Evolutionary conservation across 2,113 vertebrate species (phyloP), one percentile per base, ranked within the genome.

Genomic region (Gallinago media): DNA sequence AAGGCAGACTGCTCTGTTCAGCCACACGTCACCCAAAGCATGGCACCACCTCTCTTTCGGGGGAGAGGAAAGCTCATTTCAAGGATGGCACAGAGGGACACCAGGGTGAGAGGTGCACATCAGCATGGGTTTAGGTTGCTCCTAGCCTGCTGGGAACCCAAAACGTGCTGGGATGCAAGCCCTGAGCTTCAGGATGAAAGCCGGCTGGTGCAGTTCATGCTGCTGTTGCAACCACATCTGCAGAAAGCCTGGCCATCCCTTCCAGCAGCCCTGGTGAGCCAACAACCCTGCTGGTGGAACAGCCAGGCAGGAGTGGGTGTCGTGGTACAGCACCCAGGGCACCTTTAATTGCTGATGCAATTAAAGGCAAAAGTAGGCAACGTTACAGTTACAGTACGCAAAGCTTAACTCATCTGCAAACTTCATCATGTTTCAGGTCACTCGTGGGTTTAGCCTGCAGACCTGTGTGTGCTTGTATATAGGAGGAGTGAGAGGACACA

Each of bases 201-300:
- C 20, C 0, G 2, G 2, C 20, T 14, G n/a, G 25, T 0, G 1
- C 9, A 23, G 62, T 9, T 50, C 62, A 18, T 11, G 12, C 9
- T 23, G 68, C 31, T 7, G 14, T 56, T 54, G 58, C 73, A 55
- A 62, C 21, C 15, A 32, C 26, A 55, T 8, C 22, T 49, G 26
- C 25, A 21, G 46, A 47, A 66, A 67, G 31, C 44, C 58, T 32
- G 32, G 27, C 21, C 63, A 75, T 12, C 23, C 27, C 27, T 89
- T 20, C 34, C 31, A 42, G 47, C 22, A 66, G 34, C 15, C 3
- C 25, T 8, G 13, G n/a, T 49, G 40, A 55, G 54, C n/a, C 20
- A 66, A 22, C 12, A 23, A 3, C 42, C 16, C n/a, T 0, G 0
- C 15, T 3, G 1, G 18, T 4, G 2, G 46, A 23, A 44, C 73